These are phyloP conservation scores for Coenonympha arcania DNA, from an alignment of 2,888 invertebrate genomes.

Conservation along the genomic window DNA sequence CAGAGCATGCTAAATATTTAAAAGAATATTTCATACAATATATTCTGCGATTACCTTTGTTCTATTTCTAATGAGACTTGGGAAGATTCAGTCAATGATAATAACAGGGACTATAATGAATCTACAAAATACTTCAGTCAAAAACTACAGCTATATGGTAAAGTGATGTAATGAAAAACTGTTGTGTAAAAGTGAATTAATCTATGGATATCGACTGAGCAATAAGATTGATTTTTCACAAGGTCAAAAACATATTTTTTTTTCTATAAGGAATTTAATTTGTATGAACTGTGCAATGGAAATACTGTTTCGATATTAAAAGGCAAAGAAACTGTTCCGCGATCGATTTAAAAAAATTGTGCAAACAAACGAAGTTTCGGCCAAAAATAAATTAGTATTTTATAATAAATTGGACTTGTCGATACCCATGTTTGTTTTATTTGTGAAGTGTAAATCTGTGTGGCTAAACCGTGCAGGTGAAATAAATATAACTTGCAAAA, in stretches of 20 bases:
- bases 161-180: not conserved
- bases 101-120: not conserved
- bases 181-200: not conserved
- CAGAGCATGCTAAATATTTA: slow-evolving; percentile 15
- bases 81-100: too few species aligned
- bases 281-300: too few species aligned
- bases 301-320: not conserved
- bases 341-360: too few species aligned
- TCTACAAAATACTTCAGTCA: not conserved
- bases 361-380: too few species aligned
- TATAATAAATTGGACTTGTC: not conserved
- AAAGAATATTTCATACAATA: not conserved
- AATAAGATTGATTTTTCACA: not conserved
- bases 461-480: too few species aligned
- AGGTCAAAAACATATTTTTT: too few species aligned
- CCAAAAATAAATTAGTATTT: not conserved
- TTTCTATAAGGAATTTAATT: too few species aligned
- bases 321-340: not conserved
- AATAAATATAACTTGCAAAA: too few species aligned
- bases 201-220: not conserved
- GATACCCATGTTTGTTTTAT: not conserved
- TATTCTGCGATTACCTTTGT: not conserved
- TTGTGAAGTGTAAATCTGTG: too few species aligned
- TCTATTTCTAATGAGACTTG: not conserved
- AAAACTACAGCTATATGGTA: not conserved